A percentile compares a stretch with the other conserved stretches of the same genome.
Conservation (phyloP, 2,888 invertebrate species). For the Laothoe populi region DNA sequence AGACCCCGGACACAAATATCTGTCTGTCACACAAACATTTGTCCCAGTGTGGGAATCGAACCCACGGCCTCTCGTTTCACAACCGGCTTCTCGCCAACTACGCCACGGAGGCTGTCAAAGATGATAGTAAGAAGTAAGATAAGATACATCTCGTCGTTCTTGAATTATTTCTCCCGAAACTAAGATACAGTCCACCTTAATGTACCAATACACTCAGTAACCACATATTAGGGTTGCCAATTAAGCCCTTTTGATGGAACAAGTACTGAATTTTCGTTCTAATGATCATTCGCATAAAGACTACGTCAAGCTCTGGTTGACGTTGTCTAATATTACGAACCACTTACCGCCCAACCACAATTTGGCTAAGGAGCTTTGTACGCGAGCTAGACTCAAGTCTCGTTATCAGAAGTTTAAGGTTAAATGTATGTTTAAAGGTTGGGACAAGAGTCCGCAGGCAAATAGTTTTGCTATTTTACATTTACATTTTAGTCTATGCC, state of each 20-base stretch:
- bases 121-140: too few relatives aligned
- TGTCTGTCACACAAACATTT: too few relatives aligned
- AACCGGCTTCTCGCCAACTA: too few relatives aligned
- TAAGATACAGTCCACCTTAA: background rate
- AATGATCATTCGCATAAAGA: slow-evolving; percentile 7
- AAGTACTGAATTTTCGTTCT: slow-evolving; percentile 10
- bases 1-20: too few relatives aligned
- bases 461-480: too few relatives aligned
- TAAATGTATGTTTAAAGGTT: background rate
- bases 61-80: too few relatives aligned
- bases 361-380: slow-evolving; percentile 19
- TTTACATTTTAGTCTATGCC: too few relatives aligned
- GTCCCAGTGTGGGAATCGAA: too few relatives aligned
- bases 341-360: slow-evolving; percentile 10
- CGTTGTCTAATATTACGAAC: slow-evolving; percentile 19
- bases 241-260: slow-evolving; percentile 10
- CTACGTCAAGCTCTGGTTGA: background rate
- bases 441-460: too few relatives aligned
- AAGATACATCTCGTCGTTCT: too few relatives aligned
- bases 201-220: slow-evolving; percentile 2
- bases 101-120: too few relatives aligned
- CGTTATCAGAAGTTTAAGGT: background rate
- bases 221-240: slow-evolving; percentile 8
- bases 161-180: background rate
- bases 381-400: background rate